Evolutionary conservation across 1,140 invertebrate species (phyloP).

Genomic region (Cotesia vestalis): DNA sequence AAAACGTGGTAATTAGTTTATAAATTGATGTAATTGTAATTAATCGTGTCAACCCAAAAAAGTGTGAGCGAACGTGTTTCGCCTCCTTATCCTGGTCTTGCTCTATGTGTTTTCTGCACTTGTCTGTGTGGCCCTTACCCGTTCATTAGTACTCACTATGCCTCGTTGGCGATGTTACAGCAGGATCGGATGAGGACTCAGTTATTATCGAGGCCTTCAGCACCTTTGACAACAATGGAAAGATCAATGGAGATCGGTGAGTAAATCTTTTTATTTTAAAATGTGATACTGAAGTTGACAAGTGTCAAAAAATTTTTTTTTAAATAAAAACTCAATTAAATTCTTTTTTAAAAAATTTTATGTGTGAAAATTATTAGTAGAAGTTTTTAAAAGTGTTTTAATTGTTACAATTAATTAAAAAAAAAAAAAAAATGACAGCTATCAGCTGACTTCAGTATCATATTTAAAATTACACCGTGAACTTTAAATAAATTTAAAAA

Average conservation of each 20-base stretch:
- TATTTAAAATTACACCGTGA: no score
- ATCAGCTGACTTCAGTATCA: no score
- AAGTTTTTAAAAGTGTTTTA: no score
- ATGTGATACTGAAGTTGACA: no score
- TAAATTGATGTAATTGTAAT: slow-evolving; percentile 7
- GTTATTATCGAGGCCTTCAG: slow-evolving; percentile 94
- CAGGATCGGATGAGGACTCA: slow-evolving; percentile 89
- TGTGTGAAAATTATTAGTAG: no score
- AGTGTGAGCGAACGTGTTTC: slow-evolving; percentile 41
- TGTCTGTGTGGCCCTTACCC: slow-evolving; percentile 42
- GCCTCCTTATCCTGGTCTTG: slow-evolving; percentile 28
- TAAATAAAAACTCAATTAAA: no score
- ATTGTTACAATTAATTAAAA: no score
- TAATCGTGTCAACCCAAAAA: slow-evolving; percentile 5
- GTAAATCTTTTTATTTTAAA: neutral
- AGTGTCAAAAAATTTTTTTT: no score
- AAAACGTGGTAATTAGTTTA: neutral
- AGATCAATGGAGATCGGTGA: slow-evolving; percentile 85
- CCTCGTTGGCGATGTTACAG: slow-evolving; percentile 45
- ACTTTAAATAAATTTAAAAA: slow-evolving; percentile 1
- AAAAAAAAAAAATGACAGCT: no score
- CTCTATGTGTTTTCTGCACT: slow-evolving; percentile 41
- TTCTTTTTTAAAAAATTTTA: no score
- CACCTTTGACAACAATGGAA: slow-evolving; percentile 91
- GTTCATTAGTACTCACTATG: slow-evolving; percentile 44